Evolutionary conservation across 2,888 invertebrate genomes (phyloP).

Genomic region (Pristionchus japonicus): DNA sequence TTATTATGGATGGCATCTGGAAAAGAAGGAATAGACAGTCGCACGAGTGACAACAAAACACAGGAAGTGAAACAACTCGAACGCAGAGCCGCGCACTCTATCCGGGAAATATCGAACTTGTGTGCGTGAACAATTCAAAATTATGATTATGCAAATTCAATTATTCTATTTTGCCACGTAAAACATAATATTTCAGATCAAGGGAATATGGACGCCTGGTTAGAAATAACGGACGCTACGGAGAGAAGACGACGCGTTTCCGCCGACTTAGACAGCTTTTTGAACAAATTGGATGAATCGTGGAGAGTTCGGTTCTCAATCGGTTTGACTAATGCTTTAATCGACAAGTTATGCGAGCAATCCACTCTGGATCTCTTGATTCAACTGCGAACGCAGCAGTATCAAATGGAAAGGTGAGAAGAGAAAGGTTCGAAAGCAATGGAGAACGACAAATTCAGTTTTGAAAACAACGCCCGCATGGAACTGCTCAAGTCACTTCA

Average conservation of each 20-base stretch:
- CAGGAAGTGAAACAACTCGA: neutral
- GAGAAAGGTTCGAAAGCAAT: neutral
- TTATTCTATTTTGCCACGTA: neutral
- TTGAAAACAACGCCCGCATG: slow-evolving; percentile 45
- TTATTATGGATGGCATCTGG: slow-evolving; percentile 82
- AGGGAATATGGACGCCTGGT: neutral
- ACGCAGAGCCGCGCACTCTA: neutral
- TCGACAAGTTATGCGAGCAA: slow-evolving; percentile 44
- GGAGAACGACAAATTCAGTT: slow-evolving; percentile 14
- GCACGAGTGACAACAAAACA: neutral
- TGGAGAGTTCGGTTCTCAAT: slow-evolving; percentile 49
- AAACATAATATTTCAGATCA: neutral
- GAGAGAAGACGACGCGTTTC: slow-evolving; percentile 18
- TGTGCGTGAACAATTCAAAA: neutral
- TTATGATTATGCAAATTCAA: neutral
- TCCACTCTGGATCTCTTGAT: slow-evolving; percentile 26
- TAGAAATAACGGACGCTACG: neutral
- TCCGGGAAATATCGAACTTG: neutral
- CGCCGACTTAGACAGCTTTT: slow-evolving; percentile 42
- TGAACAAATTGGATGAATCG: slow-evolving; percentile 42
- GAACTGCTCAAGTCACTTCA: slow-evolving; percentile 43
- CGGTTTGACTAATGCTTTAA: slow-evolving; percentile 49
- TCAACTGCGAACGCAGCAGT: slow-evolving; percentile 48
- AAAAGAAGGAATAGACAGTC: neutral
- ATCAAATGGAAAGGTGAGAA: slow-evolving; percentile 49